These are phyloP conservation scores for Amblyjoppa fuscipennis DNA, from an alignment of 2,888 invertebrate species.

Conservation along the genomic window DNA sequence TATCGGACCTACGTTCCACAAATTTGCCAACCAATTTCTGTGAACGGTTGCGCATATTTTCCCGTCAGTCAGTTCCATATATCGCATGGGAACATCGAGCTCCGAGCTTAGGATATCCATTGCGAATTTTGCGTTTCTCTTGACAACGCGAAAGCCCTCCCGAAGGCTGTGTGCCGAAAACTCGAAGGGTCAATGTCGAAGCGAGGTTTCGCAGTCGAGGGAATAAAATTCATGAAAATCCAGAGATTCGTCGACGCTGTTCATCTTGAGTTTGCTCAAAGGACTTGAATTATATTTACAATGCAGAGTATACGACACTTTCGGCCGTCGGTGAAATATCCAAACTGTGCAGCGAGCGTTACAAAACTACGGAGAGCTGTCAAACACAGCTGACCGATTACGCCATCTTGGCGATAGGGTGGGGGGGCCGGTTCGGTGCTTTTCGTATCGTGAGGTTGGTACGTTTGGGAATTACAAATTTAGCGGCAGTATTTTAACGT, in stretches of 20 bases:
- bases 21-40: slow-evolving; percentile 85
- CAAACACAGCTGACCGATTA: slow-evolving; percentile 55
- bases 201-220: neutral
- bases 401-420: slow-evolving; percentile 17
- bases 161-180: neutral
- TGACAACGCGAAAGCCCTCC: neutral
- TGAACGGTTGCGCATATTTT: slow-evolving; percentile 83
- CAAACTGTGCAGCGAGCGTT: neutral
- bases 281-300: neutral
- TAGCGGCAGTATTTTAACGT: neutral
- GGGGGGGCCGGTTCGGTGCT: neutral
- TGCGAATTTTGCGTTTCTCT: slow-evolving; percentile 26
- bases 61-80: slow-evolving; percentile 79
- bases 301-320: neutral
- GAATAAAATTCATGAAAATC: neutral
- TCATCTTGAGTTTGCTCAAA: neutral
- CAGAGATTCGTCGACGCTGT: neutral
- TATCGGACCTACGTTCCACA: slow-evolving; percentile 81
- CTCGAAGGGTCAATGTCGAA: neutral
- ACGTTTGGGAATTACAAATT: neutral
- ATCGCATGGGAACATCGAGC: slow-evolving; percentile 90
- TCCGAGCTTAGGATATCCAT: slow-evolving; percentile 91
- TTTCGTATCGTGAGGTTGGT: neutral
- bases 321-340: neutral
- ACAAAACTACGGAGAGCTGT: slow-evolving; percentile 10